Percentiles rank a stretch among this genome's conserved stretches.
phyloP scores from a whole-genome alignment of 2,888 invertebrate species.

The Drosophila nr. medialis region DNA sequence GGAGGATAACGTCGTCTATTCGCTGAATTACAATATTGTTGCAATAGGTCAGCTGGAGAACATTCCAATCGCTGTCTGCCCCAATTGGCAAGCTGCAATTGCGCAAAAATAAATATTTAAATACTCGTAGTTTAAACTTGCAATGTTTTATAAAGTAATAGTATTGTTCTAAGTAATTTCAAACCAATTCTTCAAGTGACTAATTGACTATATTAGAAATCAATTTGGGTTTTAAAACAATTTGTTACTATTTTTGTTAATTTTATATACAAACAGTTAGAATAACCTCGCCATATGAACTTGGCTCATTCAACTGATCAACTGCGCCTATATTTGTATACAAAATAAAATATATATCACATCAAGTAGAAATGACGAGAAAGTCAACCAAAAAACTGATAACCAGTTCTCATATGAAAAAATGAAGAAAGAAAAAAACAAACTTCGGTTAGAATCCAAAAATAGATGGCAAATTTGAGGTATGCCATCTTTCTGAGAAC shows the following conservation, averaged over 20 bases:
- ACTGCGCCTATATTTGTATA: not conserved
- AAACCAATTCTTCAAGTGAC: not conserved
- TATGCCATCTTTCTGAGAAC: conserved; percentile 7
- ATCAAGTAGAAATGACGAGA: not conserved
- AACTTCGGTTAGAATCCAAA: conserved; percentile 9
- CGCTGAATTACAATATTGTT: not conserved
- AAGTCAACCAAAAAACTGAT: not conserved
- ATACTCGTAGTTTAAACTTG: too few species aligned
- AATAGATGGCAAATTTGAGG: conserved; percentile 14
- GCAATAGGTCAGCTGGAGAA: conserved; percentile 1
- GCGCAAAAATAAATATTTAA: too few species aligned
- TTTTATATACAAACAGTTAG: not conserved
- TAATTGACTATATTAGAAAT: too few species aligned
- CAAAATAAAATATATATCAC: not conserved
- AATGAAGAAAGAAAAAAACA: not conserved
- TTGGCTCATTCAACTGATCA: not conserved
- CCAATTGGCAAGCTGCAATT: not conserved
- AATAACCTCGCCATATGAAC: not conserved
- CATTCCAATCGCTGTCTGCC: not conserved
- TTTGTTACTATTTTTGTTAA: too few species aligned
- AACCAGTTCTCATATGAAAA: not conserved
- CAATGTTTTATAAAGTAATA: too few species aligned
- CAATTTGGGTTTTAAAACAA: too few species aligned
- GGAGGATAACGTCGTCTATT: not conserved
- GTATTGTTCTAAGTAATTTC: not conserved